Evolutionary conservation across 2,888 invertebrate species (phyloP), one percentile per base, ranked within the genome.

Genomic region (Tridacna gigas): DNA sequence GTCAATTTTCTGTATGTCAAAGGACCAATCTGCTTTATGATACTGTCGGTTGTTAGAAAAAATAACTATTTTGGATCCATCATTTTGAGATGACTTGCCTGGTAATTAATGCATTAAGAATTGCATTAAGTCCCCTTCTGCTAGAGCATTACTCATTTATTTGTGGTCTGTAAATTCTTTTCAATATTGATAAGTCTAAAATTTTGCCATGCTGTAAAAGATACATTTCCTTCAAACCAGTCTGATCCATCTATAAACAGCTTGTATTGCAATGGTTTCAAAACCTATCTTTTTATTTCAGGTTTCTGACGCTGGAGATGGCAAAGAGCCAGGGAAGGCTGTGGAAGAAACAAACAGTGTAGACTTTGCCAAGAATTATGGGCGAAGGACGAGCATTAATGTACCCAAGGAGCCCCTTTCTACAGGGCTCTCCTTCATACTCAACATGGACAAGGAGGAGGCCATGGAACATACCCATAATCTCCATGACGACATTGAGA

Each of bases 401-500:
- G 76, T 87, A 77, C 56, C 84, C 15, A 51, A 75, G 0, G 79
- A 79, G 45, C 84, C 87, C 48, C 77, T 81, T n/a, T 45, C 76
- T 12, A 74, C 80, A 12, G 87, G 87, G 51, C 76, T 87, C 69
- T 87, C 87, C 18, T 87, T 87, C 48, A 77, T 83, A n/a, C 81
- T 87, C 25, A 84, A 83, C 18, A 79, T 87, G 87, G 87, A 84
- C 45, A 79, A 83, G 48, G 83, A 80, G 26, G 87, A 84, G 26
- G 74, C 78, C 3, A 7, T 74, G 0, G 87, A 83, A 73, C 82
- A 83, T 37, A 69, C 75, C 9, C 67, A 77, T 18, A 84, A 76
- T 69, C 79, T 87, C 12, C 87, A 87, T 63, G 87, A 87, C 0
- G 87, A 87, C 73, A 87, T 87, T 25, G 87, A 87, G 79, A 87